Percentiles rank a stretch among this genome's conserved stretches.
phyloP scores from a whole-genome alignment of 2,113 vertebrate genomes.

The Deroptyus accipitrinus region DNA sequence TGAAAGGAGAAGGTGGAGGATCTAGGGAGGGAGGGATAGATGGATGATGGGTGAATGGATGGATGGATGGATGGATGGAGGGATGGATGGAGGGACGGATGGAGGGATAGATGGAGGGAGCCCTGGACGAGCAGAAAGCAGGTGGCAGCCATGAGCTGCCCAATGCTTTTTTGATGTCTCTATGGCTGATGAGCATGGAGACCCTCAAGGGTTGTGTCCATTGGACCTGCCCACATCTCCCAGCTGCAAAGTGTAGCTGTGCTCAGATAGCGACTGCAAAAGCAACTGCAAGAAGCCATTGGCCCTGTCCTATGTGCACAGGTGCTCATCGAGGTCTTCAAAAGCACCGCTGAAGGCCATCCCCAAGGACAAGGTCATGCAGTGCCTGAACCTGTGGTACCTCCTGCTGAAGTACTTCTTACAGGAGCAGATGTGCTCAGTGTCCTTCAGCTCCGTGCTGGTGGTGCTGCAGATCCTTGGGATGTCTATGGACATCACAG shows the following conservation, averaged over 20 bases:
- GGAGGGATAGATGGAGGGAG: too few species aligned
- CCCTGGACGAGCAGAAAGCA: too few species aligned
- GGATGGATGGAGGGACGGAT: too few species aligned
- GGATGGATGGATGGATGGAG: too few species aligned
- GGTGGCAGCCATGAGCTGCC: too few species aligned
- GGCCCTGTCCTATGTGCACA: neutral
- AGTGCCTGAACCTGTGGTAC: neutral
- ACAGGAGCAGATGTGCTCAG: neutral
- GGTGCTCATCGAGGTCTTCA: neutral
- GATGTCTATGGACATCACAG: neutral
- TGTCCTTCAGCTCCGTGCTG: neutral
- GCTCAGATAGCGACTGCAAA: neutral
- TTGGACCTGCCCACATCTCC: too few species aligned
- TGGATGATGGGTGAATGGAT: too few species aligned
- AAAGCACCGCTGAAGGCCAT: neutral
- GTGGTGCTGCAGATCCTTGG: neutral
- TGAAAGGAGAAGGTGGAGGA: neutral
- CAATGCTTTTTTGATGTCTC: neutral
- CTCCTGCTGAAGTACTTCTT: accelerated
- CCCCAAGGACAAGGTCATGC: neutral
- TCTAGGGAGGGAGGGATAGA: neutral
- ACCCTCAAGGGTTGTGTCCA: neutral
- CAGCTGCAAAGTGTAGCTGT: too few species aligned
- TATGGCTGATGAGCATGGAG: neutral
- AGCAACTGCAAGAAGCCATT: neutral